Conservation (phyloP, 2,797 vertebrate species). For the Lates japonicus region DNA sequence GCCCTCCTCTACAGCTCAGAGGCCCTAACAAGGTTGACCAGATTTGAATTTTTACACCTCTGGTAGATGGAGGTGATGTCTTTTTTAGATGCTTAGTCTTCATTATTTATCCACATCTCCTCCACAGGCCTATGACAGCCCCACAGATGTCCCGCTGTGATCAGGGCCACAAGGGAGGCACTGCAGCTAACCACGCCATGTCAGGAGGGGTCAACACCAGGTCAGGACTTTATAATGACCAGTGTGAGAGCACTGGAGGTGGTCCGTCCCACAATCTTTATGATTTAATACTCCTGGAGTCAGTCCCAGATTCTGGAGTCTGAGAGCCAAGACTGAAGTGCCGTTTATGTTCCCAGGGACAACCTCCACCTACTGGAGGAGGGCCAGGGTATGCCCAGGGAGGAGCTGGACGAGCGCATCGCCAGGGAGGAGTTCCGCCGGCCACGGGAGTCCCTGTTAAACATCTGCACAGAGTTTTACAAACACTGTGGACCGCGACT, state of each 20-base stretch:
- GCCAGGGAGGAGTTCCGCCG: constrained; percentile 97
- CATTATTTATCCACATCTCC: not conserved
- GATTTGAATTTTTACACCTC: not conserved
- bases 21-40: constrained; percentile 91
- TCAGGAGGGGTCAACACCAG: constrained; percentile 94
- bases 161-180: constrained; percentile 96
- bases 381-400: constrained; percentile 95
- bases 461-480: constrained; percentile 99
- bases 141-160: constrained; percentile 97
- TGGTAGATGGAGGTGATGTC: no score
- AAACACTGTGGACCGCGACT: constrained; percentile 97
- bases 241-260: not conserved
- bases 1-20: constrained; percentile 98
- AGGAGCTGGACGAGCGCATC: constrained; percentile 96
- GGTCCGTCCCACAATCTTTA: not conserved
- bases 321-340: not conserved
- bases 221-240: constrained; percentile 73
- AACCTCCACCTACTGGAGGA: constrained; percentile 97
- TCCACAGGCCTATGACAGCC: constrained; percentile 97
- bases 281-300: not conserved
- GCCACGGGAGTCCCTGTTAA: constrained; percentile 94
- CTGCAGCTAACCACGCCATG: constrained; percentile 95
- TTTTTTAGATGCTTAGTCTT: not conserved
- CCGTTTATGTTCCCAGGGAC: constrained; percentile 85
- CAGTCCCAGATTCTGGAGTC: not conserved